A percentile compares a stretch with the other conserved stretches of the same genome.
Evolutionary conservation across 1,140 invertebrate genomes (phyloP).

Genomic region (Camponotus vicinus): DNA sequence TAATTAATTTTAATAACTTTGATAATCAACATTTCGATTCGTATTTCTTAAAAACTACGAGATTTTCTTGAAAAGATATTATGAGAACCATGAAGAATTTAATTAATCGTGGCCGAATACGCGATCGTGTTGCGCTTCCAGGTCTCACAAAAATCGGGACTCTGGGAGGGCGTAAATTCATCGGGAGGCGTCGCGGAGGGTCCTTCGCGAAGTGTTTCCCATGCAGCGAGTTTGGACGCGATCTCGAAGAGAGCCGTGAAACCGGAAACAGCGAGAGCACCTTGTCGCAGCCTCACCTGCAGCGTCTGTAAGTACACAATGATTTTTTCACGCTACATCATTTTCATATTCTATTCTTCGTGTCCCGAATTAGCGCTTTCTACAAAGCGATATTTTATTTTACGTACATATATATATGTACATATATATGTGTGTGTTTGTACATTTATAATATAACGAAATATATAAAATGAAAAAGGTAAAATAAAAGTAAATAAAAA

Average conservation of each 20-base stretch:
- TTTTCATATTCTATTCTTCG: constrained; percentile 9
- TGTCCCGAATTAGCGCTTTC: constrained; percentile 44
- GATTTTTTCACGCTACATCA: neutral
- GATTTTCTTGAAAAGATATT: neutral
- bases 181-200: constrained; percentile 80
- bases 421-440: too few species aligned
- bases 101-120: neutral
- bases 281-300: constrained; percentile 87
- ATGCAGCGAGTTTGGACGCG: constrained; percentile 87
- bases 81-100: neutral
- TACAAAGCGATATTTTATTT: constrained; percentile 41
- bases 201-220: constrained; percentile 84
- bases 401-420: neutral
- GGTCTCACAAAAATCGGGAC: constrained; percentile 84
- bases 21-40: too few species aligned
- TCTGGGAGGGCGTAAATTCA: constrained; percentile 82
- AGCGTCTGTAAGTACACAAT: constrained; percentile 87
- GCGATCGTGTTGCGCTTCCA: constrained; percentile 53
- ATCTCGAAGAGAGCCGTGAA: constrained; percentile 86
- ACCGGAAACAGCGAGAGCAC: constrained; percentile 80
- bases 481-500: too few species aligned
- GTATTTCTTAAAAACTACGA: too few species aligned
- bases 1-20: neutral
- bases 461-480: too few species aligned
- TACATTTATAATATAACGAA: too few species aligned